Conservation (phyloP, 2,113 vertebrate genomes). For the Felis catus region F.catus_Fca126_mat1.0 CM031412.1:49493501-49494000, state of each 20-base stretch:
- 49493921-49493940: neutral
- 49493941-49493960: neutral
- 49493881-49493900: neutral
- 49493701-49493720: neutral
- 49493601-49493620: neutral
- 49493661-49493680: neutral
- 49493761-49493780: neutral
- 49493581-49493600: neutral
- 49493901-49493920: neutral
- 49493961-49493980: neutral
- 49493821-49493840: neutral
- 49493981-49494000: neutral
- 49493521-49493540: neutral
- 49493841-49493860: neutral
- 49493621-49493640: neutral
- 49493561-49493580: neutral
- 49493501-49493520: neutral
- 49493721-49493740: neutral
- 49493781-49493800: constrained; percentile 2
- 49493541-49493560: neutral
- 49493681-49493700: neutral
- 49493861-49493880: neutral
- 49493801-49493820: neutral
- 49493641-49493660: neutral
- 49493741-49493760: neutral